Base-by-base conservation (phyloP, 2,888 invertebrate species). In the Drosophila nr. fundita region DNA sequence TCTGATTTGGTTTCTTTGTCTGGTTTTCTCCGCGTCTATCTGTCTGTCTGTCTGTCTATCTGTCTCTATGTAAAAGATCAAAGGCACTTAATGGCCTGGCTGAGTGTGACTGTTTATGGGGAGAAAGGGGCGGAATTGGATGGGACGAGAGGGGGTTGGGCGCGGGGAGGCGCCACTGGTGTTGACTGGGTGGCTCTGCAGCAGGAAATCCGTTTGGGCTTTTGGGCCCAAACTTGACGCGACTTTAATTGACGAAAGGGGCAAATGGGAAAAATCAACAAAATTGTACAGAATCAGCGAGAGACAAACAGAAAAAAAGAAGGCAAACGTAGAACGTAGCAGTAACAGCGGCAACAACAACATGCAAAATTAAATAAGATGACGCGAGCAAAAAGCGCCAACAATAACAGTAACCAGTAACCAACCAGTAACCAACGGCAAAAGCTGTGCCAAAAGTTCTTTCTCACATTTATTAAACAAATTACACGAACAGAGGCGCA, bases 341-440 rank as follows among this genome's bases (percentile, higher is more conserved):
- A 67, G 65, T 45, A 45, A 24, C 38, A 21, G 48, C 34, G 15
- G 61, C 58, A 64, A 57, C 73, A 76, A 82, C 75, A 87, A 83
- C 84, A 90, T 87, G 90, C 89, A 87, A 87, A 87, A 87, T 87
- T 87, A 87, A 89, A 87, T 90, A 82, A 75, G 85, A 87, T 87
- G 87, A 87, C 90, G 82, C 68, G 89, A 61, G 67, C 58, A 80
- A 87, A 86, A 78, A 55, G 67, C 62, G 65, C 30, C 54, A 73
- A 69, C 64, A 84, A 65, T 58, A 83, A 83, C 81, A 73, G 57
- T 73, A 48, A 72, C 57, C 73, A 74, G 61, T 40, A 18, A 36
- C 36, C 54, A 48, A 40, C 38, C 79, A 71, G 58, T 70, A 60
- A 70, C 55, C 72, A 74, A 63, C 55, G 49, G 66, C 61, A 68